These are phyloP conservation scores for Drosophila malerkotliana DNA, from an alignment of 1,140 invertebrate species.

Conservation along the genomic window DNA sequence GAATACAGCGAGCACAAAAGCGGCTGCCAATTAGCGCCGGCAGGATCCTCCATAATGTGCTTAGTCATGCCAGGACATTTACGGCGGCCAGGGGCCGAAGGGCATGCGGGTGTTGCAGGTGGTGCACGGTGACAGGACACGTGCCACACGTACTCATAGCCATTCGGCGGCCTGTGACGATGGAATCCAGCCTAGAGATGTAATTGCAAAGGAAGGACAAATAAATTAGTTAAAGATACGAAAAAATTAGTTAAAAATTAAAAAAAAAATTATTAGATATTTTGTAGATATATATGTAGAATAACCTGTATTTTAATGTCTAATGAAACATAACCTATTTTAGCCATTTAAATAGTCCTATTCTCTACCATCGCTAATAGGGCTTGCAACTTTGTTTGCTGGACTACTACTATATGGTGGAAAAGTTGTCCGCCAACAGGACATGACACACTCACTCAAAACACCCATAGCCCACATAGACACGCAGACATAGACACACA, in stretches of 20 bases:
- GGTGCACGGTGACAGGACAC: constrained; percentile 56
- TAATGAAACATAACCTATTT: neutral
- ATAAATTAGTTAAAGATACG: constrained; percentile 5
- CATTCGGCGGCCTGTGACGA: constrained; percentile 11
- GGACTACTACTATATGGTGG: constrained; percentile 46
- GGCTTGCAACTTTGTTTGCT: constrained; percentile 69
- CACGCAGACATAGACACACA: constrained; percentile 25
- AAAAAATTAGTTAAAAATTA: neutral
- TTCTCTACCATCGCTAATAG: constrained; percentile 12
- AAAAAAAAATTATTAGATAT: neutral
- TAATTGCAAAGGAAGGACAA: neutral
- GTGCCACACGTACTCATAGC: constrained; percentile 43
- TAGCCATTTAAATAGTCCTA: neutral
- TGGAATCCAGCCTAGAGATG: neutral
- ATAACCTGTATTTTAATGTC: too few relatives aligned
- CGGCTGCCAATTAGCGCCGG: constrained; percentile 69
- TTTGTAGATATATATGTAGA: neutral
- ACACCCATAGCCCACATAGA: neutral
- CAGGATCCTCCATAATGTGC: constrained; percentile 58
- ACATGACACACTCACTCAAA: constrained; percentile 50
- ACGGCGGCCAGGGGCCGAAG: neutral
- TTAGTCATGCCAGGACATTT: constrained; percentile 67
- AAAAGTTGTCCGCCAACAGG: constrained; percentile 69
- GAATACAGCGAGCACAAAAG: constrained; percentile 59
- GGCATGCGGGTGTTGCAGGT: constrained; percentile 2